phyloP scores from a whole-genome alignment of 2,113 vertebrate genomes.

The Chionodraco myersi region DNA sequence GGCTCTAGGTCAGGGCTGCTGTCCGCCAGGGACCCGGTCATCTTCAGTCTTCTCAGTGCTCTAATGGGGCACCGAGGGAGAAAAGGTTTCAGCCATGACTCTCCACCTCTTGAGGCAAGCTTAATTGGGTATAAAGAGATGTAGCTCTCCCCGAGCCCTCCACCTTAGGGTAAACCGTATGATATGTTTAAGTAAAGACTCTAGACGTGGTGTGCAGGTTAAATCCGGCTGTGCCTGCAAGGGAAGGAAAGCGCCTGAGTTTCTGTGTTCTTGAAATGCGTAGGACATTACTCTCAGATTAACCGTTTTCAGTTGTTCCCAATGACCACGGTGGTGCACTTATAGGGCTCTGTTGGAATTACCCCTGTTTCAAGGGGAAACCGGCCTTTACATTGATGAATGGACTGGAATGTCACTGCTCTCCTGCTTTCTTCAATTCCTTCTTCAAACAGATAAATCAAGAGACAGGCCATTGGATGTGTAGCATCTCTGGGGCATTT shows the following conservation, averaged over 20 bases:
- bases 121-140: conserved; percentile 83
- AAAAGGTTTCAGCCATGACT: conserved; percentile 62
- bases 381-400: conserved; percentile 67
- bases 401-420: conserved; percentile 48
- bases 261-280: conserved; percentile 52
- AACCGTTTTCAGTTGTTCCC: conserved; percentile 51
- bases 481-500: conserved; percentile 27
- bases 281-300: conserved; percentile 43
- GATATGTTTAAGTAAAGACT: conserved; percentile 76
- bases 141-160: conserved; percentile 60
- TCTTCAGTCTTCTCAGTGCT: conserved; percentile 73
- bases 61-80: conserved; percentile 84
- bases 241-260: conserved; percentile 11
- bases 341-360: conserved; percentile 54
- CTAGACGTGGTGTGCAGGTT: conserved; percentile 61
- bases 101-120: conserved; percentile 69
- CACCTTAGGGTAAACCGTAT: conserved; percentile 69
- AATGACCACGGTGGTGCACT: conserved; percentile 54
- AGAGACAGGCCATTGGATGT: conserved; percentile 39
- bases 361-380: conserved; percentile 67
- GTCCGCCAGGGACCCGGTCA: conserved; percentile 67
- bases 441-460: conserved; percentile 72
- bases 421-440: conserved; percentile 53
- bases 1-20: conserved; percentile 73
- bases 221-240: conserved; percentile 59